A percentile compares a stretch with the other conserved stretches of the same genome.
Conservation (phyloP, 2,888 invertebrate species). For the Spilosoma lubricipeda region DNA sequence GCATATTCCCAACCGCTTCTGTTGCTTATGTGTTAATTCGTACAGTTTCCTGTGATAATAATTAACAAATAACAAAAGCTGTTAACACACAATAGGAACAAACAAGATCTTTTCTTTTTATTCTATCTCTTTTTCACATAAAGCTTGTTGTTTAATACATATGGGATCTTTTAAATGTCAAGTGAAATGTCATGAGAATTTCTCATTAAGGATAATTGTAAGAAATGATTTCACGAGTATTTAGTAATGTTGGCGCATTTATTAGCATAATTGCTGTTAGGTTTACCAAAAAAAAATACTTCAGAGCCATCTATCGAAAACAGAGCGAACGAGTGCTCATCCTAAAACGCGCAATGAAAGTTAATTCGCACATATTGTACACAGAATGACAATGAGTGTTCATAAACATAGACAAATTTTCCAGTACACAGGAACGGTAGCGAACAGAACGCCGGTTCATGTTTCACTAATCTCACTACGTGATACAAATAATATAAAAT, state of each 20-base stretch:
- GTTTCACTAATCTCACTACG: not conserved
- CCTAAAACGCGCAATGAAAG: not conserved
- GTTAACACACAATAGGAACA: slow-evolving; percentile 13
- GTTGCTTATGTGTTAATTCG: slow-evolving; percentile 2
- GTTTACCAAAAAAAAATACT: not conserved
- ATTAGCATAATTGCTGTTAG: not conserved
- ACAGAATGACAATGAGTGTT: not conserved
- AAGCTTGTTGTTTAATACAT: slow-evolving; percentile 19
- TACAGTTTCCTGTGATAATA: slow-evolving; percentile 8
- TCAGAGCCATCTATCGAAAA: not conserved
- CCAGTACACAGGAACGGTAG: too few relatives aligned
- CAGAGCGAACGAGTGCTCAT: not conserved
- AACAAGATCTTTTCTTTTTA: not conserved
- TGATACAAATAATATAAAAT: too few relatives aligned
- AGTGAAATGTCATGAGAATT: slow-evolving; percentile 43
- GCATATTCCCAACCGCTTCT: slow-evolving; percentile 8
- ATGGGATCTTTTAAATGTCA: slow-evolving; percentile 32
- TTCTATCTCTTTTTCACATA: slow-evolving; percentile 6
- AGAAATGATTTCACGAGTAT: too few relatives aligned
- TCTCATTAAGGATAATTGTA: slow-evolving; percentile 26
- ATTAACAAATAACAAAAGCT: slow-evolving; percentile 9
- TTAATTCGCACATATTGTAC: not conserved
- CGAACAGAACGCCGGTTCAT: not conserved
- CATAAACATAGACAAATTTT: not conserved
- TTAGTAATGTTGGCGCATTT: not conserved